Percentiles rank a stretch among this genome's conserved stretches.
phyloP scores from a whole-genome alignment of 2,113 vertebrate genomes.

The Odontesthes bonariensis region DNA sequence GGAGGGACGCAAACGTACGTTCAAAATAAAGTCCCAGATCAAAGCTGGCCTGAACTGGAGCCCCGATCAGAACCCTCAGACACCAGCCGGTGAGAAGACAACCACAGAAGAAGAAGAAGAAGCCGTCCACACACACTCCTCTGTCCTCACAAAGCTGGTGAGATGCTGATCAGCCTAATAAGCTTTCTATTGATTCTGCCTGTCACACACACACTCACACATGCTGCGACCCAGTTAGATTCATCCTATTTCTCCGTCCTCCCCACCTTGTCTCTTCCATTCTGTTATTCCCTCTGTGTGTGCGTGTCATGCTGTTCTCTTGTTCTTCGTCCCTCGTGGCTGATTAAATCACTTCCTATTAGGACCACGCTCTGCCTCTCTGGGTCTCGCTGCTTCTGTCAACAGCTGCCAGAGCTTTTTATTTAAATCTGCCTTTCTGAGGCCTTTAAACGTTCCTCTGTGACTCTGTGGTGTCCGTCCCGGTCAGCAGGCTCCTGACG shows the following conservation, averaged over 20 bases:
- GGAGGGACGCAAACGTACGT: too few species aligned
- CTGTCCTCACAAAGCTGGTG: slow-evolving; percentile 16
- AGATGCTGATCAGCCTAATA: slow-evolving; percentile 51
- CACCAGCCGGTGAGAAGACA: too few species aligned
- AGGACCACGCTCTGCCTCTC: slow-evolving; percentile 22
- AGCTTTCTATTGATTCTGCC: slow-evolving; percentile 54
- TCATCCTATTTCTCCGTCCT: slow-evolving; percentile 73
- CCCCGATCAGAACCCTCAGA: too few species aligned
- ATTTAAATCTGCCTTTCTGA: slow-evolving; percentile 8
- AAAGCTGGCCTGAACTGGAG: too few species aligned
- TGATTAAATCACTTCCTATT: slow-evolving; percentile 72
- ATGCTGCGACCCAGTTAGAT: slow-evolving; percentile 79
- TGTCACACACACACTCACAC: slow-evolving; percentile 42
- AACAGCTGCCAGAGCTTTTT: slow-evolving; percentile 37
- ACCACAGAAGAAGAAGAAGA: too few species aligned
- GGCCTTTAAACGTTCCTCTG: neutral
- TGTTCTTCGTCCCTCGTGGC: slow-evolving; percentile 58
- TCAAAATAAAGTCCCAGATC: too few species aligned
- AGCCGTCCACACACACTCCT: too few species aligned
- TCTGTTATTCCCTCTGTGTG: slow-evolving; percentile 49
- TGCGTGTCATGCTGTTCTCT: slow-evolving; percentile 65
- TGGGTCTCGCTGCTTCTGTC: slow-evolving; percentile 13
- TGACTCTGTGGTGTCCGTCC: too few species aligned
- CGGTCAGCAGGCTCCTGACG: too few species aligned
- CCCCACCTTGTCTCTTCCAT: slow-evolving; percentile 70